These are phyloP conservation scores for Mylabris sibirica DNA, from an alignment of 2,888 invertebrate genomes.

Conservation along the genomic window DNA sequence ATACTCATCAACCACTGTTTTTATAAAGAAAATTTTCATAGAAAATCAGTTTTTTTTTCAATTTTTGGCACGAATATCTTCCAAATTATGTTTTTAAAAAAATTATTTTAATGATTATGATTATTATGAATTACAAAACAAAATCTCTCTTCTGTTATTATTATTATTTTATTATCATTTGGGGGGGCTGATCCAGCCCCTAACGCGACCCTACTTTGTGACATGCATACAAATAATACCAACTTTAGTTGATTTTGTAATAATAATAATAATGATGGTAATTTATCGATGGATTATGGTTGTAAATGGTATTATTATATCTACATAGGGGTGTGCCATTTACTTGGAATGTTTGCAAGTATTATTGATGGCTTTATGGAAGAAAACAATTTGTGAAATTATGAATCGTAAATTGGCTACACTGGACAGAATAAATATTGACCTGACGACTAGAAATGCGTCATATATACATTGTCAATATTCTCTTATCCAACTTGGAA, in stretches of 20 bases:
- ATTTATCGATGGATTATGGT: slow-evolving; percentile 23
- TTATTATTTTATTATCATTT: too few species aligned
- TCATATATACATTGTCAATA: slow-evolving; percentile 4
- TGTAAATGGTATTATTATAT: neutral
- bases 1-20: too few species aligned
- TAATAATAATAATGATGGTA: slow-evolving; percentile 27
- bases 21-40: too few species aligned
- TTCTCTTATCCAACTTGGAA: slow-evolving; percentile 4
- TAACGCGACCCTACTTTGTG: too few species aligned
- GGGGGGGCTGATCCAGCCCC: too few species aligned
- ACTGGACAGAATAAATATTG: slow-evolving; percentile 16
- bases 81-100: too few species aligned
- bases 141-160: too few species aligned
- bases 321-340: slow-evolving; percentile 26
- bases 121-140: too few species aligned
- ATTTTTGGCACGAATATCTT: too few species aligned
- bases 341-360: slow-evolving; percentile 26
- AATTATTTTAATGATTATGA: too few species aligned
- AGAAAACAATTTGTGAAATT: slow-evolving; percentile 44
- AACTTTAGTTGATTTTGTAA: slow-evolving; percentile 8
- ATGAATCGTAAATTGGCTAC: slow-evolving; percentile 40
- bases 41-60: too few species aligned
- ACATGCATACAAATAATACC: too few species aligned
- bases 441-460: neutral
- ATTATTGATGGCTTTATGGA: slow-evolving; percentile 33